phyloP scores from a whole-genome alignment of 1,140 invertebrate species.

The Steinernema feltiae region DNA sequence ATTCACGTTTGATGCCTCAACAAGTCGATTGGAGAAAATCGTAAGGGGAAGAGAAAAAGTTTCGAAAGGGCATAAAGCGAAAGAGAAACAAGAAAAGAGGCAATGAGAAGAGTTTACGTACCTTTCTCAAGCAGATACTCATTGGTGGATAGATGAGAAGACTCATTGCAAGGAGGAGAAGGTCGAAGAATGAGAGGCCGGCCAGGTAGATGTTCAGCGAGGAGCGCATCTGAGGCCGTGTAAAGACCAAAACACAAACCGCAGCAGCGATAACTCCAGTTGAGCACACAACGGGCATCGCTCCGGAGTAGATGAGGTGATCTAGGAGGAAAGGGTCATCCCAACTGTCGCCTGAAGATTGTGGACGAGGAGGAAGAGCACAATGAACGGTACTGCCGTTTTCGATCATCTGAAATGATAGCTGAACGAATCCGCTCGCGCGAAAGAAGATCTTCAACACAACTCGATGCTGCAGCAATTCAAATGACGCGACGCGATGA shows the following conservation, averaged over 20 bases:
- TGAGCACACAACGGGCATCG: not conserved
- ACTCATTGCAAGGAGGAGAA: conserved; percentile 46
- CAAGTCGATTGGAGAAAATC: no score
- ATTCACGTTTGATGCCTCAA: no score
- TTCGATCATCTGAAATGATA: not conserved
- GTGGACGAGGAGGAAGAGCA: not conserved
- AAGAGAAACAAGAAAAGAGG: not conserved
- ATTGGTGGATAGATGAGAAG: conserved; percentile 55
- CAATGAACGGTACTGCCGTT: not conserved
- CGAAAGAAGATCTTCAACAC: not conserved
- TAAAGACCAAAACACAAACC: not conserved
- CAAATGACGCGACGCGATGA: not conserved
- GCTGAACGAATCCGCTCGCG: not conserved
- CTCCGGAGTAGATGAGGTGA: conserved; percentile 7
- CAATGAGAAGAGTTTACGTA: no score
- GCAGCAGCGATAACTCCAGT: not conserved
- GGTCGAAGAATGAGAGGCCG: conserved; percentile 52
- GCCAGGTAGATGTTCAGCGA: conserved; percentile 56
- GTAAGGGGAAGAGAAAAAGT: not conserved
- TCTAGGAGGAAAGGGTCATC: conserved; percentile 3
- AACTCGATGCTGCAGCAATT: not conserved
- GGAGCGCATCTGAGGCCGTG: conserved; percentile 27
- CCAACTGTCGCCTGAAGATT: not conserved
- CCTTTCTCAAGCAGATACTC: conserved; percentile 46
- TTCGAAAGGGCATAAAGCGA: not conserved